Base-by-base conservation (phyloP, 2,797 vertebrate genomes). In the Hafferia zeledoni region DNA sequence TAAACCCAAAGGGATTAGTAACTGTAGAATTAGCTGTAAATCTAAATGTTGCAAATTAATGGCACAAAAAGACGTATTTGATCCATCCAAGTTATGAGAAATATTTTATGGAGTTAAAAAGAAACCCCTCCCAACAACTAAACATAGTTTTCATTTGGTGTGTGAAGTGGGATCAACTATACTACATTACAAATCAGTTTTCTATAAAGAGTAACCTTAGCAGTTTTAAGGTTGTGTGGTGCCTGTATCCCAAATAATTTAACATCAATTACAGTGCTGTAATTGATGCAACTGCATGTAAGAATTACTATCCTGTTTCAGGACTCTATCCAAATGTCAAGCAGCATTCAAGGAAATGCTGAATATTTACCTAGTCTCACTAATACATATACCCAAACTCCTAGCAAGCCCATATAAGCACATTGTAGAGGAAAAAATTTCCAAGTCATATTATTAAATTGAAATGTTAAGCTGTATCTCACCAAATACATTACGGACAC, bases 321-420 rank as follows among this genome's bases (percentile, higher is more conserved):
- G 19, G 23, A 85, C 27, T 37, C 20, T 35, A 72, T 25, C 7
- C 37, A 76, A 28, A 74, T 47, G n/a, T 27, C 59, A 59, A 71
- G 87, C 10, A 80, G 5, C 11, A 41, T 39, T 76, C 18, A 83
- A 60, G 37, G 27, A 31, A 92, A 76, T 28, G 35, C 6, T 61
- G 19, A 84, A 8, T 82, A 84, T 65, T 72, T 72, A 76, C 24
- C 10, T 35, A 30, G 17, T 55, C 39, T 61, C 46, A 55, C 9
- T 41, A 77, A 60, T 2, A n/a, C 10, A 20, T 17, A 56, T 56
- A 23, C 24, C 15, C 9, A 23, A 78, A 75, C 13, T 63, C 61
- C 12, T 70, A 82, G 70, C 8, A 33, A 80, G 28, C 5, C n/a
- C 1, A 2, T 1, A 0, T 9, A 83, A 6, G 1, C 23, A 60